A percentile compares a stretch with the other conserved stretches of the same genome.
Evolutionary conservation across 1,140 invertebrate genomes (phyloP).

Genomic region (Heliconius nattereri): DNA sequence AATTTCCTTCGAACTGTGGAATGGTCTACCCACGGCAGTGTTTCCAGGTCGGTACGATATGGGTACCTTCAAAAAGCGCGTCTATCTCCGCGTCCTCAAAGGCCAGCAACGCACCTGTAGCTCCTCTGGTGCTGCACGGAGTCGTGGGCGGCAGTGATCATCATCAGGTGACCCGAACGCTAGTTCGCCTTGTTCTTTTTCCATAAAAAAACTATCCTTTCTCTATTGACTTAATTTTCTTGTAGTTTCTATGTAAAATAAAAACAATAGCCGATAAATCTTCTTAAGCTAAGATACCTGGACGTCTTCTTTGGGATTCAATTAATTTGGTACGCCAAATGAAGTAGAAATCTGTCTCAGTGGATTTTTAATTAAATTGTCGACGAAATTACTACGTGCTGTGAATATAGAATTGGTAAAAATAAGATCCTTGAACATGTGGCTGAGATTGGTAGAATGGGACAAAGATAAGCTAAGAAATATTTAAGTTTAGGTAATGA

Average conservation of each 20-base stretch:
- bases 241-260: not conserved
- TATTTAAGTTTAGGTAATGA: not conserved
- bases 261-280: not conserved
- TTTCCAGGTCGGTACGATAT: no score
- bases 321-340: conserved; percentile 9
- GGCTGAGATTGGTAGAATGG: not conserved
- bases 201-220: no score
- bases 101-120: no score
- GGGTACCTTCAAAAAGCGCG: no score
- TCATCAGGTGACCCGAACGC: no score
- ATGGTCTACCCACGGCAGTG: no score
- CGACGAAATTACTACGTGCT: not conserved
- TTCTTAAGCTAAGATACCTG: not conserved
- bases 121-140: no score
- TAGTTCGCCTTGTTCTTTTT: no score
- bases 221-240: not conserved
- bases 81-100: no score
- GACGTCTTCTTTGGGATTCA: not conserved
- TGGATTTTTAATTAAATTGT: not conserved
- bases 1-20: no score
- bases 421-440: not conserved
- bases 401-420: not conserved
- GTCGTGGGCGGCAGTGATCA: no score
- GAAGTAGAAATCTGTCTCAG: not conserved
- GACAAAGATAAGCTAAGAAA: not conserved